These are phyloP conservation scores for Tapirus terrestris DNA, from an alignment of 2,113 vertebrate genomes.

Conservation along the genomic window DNA sequence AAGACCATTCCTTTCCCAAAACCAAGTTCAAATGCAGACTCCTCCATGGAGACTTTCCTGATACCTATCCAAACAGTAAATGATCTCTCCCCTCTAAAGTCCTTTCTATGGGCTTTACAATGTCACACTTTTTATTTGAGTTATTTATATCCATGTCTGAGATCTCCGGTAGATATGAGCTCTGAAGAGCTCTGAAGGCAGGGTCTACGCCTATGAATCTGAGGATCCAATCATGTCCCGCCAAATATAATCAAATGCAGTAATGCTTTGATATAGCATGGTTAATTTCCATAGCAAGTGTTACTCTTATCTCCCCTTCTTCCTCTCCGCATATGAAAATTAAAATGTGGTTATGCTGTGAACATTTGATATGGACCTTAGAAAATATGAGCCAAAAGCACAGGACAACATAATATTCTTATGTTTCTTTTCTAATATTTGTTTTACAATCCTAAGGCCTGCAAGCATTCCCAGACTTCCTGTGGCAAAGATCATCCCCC, in stretches of 20 bases:
- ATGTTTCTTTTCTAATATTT: constrained; percentile 47
- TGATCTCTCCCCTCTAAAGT: not conserved
- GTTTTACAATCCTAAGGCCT: not conserved
- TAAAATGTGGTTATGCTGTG: not conserved
- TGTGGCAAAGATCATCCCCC: constrained; percentile 41
- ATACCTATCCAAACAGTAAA: not conserved
- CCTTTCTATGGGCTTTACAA: not conserved
- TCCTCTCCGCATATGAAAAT: not conserved
- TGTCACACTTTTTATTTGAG: not conserved
- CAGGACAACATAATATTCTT: constrained; percentile 1
- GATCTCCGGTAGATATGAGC: not conserved
- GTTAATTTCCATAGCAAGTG: not conserved
- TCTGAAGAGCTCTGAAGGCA: not conserved
- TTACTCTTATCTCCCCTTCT: not conserved
- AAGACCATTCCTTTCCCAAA: not conserved
- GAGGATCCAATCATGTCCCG: not conserved
- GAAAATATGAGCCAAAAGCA: constrained; percentile 4
- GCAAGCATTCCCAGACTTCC: constrained; percentile 33
- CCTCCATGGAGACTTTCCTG: not conserved
- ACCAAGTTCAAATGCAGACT: not conserved
- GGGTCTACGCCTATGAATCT: not conserved
- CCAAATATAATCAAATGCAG: not conserved
- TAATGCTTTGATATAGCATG: not conserved
- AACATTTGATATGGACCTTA: not conserved
- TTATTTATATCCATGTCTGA: not conserved